phyloP scores from a whole-genome alignment of 2,113 vertebrate species.

The Xyliphius kryptos region DNA sequence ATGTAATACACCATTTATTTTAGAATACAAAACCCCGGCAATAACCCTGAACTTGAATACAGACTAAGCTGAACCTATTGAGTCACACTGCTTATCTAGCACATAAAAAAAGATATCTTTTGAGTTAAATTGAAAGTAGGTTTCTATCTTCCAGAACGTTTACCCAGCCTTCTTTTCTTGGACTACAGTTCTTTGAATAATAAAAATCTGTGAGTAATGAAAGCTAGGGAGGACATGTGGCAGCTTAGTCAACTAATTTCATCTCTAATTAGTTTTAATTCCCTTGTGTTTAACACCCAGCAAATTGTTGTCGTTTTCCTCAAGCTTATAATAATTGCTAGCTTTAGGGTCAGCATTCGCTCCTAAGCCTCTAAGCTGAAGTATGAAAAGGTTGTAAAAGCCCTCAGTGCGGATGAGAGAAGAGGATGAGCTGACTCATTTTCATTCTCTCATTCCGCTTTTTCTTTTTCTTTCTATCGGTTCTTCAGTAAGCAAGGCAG shows the following conservation, averaged over 20 bases:
- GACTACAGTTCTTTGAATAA: too few species aligned
- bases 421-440: constrained; percentile 24
- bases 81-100: too few species aligned
- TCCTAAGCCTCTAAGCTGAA: constrained; percentile 60
- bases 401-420: constrained; percentile 11
- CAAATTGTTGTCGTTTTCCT: constrained; percentile 57
- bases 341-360: constrained; percentile 58
- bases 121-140: too few species aligned
- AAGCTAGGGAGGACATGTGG: too few species aligned
- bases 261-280: constrained; percentile 60
- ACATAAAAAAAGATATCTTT: too few species aligned
- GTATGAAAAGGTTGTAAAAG: constrained; percentile 45
- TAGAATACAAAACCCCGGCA: too few species aligned
- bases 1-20: too few species aligned
- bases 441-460: constrained; percentile 14
- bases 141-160: too few species aligned
- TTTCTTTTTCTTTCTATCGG: constrained; percentile 35
- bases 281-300: constrained; percentile 57
- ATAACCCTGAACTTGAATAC: too few species aligned
- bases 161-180: too few species aligned
- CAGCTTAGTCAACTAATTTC: constrained; percentile 63
- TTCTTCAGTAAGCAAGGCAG: constrained; percentile 47
- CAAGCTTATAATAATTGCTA: constrained; percentile 52
- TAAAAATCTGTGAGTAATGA: too few species aligned
- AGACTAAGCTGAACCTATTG: too few species aligned